Percentiles rank a stretch among this genome's conserved stretches.
Evolutionary conservation across 2,888 invertebrate species (phyloP).

Genomic region (Chymomyza fuscimana): DNA sequence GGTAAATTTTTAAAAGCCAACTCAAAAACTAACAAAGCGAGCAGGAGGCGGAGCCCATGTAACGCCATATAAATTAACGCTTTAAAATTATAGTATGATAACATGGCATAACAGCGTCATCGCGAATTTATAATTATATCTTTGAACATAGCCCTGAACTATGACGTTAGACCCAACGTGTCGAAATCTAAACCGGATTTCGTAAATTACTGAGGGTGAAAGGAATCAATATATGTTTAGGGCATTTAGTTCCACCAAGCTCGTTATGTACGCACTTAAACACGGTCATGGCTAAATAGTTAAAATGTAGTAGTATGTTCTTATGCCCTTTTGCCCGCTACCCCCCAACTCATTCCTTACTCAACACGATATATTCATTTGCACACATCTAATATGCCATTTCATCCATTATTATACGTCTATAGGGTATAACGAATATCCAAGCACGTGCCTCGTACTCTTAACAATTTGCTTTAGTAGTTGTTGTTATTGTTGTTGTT

Average conservation of each 20-base stretch:
- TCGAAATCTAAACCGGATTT: no score
- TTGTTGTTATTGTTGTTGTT: not conserved
- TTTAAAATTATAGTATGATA: no score
- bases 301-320: not conserved
- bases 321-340: not conserved
- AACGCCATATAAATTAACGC: no score
- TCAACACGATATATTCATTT: not conserved
- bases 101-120: no score
- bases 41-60: no score
- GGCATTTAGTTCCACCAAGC: not conserved
- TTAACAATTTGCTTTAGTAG: conserved; percentile 30
- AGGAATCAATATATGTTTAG: not conserved
- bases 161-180: no score
- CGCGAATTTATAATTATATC: no score
- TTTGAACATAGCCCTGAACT: no score
- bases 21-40: no score
- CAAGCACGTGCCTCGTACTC: conserved; percentile 47
- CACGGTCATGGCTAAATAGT: not conserved
- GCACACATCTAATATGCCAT: conserved; percentile 1
- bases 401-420: not conserved
- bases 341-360: not conserved
- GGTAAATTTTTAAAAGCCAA: no score
- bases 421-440: not conserved
- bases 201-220: no score
- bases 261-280: not conserved